phyloP scores from a whole-genome alignment of 2,888 invertebrate genomes.

The Piscicola geometra region DNA sequence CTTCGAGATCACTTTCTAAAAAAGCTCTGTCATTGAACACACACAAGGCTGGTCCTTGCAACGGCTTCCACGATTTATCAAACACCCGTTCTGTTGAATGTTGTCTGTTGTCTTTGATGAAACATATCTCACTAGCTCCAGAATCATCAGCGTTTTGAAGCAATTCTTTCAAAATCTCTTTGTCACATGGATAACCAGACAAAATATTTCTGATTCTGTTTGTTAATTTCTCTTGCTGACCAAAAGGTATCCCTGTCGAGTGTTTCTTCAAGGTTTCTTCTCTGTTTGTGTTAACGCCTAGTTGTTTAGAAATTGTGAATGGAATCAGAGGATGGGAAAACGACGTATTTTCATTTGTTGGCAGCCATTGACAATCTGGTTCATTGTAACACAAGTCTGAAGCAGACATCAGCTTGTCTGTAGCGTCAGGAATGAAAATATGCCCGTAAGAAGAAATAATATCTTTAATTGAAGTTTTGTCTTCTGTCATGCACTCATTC shows the following conservation, averaged over 20 bases:
- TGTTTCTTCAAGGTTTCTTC: conserved; percentile 44
- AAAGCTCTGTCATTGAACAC: conserved; percentile 52
- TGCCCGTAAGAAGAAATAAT: conserved; percentile 40
- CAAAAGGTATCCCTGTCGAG: conserved; percentile 47
- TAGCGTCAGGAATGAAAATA: conserved; percentile 47
- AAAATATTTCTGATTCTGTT: conserved; percentile 49
- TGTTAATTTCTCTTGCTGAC: conserved; percentile 50
- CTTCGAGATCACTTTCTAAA: conserved; percentile 47
- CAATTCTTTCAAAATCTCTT: conserved; percentile 51
- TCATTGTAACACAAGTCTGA: conserved; percentile 48
- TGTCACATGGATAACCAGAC: conserved; percentile 48
- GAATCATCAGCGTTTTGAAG: conserved; percentile 46
- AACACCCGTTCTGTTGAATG: conserved; percentile 46
- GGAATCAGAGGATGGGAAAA: conserved; percentile 45
- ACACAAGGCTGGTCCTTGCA: conserved; percentile 53
- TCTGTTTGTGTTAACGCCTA: conserved; percentile 45
- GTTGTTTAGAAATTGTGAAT: conserved; percentile 44
- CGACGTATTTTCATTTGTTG: conserved; percentile 24
- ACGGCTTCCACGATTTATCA: conserved; percentile 44
- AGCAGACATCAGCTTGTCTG: conserved; percentile 43
- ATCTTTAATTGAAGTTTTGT: conserved; percentile 37
- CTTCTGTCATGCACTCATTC: conserved; percentile 42
- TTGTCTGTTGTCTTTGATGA: conserved; percentile 48
- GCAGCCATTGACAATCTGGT: conserved; percentile 44
- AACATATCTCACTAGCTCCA: conserved; percentile 48